Evolutionary conservation across 2,797 vertebrate genomes (phyloP).

Genomic region (Gambusia yucatana): DNA sequence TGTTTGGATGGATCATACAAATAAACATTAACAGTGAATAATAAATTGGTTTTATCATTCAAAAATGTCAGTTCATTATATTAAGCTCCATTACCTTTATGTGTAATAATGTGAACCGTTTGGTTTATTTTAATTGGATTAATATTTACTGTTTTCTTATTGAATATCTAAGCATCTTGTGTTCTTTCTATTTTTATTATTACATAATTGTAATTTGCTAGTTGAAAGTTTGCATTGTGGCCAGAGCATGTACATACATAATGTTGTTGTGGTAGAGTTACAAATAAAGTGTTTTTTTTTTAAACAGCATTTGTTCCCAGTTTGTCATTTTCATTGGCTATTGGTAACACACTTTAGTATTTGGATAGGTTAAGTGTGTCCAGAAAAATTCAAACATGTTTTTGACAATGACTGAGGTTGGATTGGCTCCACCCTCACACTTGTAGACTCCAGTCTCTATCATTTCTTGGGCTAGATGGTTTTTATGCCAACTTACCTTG

Average conservation of each 20-base stretch:
- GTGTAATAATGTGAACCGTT: not conserved
- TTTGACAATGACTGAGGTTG: not conserved
- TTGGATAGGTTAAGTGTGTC: not conserved
- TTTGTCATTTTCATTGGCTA: not conserved
- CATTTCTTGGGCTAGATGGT: not conserved
- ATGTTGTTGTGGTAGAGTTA: not conserved
- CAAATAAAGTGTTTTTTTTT: not conserved
- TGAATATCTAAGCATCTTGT: not conserved
- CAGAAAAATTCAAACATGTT: not conserved
- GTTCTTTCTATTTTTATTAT: not conserved
- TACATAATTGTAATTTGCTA: no score
- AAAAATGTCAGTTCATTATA: not conserved
- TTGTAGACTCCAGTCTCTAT: not conserved
- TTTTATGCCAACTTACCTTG: not conserved
- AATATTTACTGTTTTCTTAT: not conserved
- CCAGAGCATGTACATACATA: not conserved
- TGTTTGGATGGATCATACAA: not conserved
- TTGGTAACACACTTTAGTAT: not conserved
- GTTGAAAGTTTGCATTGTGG: not conserved
- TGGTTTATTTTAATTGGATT: slow-evolving; percentile 1
- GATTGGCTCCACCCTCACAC: not conserved
- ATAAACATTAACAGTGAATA: not conserved
- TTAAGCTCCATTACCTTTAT: not conserved
- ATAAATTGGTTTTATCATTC: not conserved
- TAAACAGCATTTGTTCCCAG: not conserved